Conservation (phyloP, 2,797 vertebrate genomes). For the Xerus rutilus region DNA sequence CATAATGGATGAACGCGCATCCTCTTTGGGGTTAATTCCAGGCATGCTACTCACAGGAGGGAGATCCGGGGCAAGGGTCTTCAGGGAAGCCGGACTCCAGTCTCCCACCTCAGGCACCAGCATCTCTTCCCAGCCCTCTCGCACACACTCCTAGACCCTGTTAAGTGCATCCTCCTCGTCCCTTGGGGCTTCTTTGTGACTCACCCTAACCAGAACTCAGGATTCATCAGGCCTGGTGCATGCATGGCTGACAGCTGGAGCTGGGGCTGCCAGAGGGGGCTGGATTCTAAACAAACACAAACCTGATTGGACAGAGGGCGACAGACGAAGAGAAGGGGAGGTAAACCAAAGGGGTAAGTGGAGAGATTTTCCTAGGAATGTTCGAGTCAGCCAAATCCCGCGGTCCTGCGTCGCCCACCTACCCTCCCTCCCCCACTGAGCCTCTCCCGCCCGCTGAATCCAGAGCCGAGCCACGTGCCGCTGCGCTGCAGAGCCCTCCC, state of each 20-base stretch:
- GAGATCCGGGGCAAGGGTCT: background rate
- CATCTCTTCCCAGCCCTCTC: background rate
- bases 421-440: background rate
- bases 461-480: background rate
- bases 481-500: background rate
- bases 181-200: background rate
- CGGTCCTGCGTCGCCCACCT: background rate
- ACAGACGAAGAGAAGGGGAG: background rate
- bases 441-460: slow-evolving; percentile 14
- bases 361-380: background rate
- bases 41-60: background rate
- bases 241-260: background rate
- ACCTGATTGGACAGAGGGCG: background rate
- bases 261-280: background rate
- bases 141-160: background rate
- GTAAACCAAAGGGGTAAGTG: background rate
- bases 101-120: background rate
- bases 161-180: background rate
- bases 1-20: background rate
- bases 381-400: background rate
- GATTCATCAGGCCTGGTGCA: background rate
- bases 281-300: slow-evolving; percentile 52
- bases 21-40: slow-evolving; percentile 29
- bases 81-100: background rate
- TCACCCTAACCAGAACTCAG: slow-evolving; percentile 15